Conservation (phyloP, 2,113 vertebrate species). For the Prunella himalayana region DNA sequence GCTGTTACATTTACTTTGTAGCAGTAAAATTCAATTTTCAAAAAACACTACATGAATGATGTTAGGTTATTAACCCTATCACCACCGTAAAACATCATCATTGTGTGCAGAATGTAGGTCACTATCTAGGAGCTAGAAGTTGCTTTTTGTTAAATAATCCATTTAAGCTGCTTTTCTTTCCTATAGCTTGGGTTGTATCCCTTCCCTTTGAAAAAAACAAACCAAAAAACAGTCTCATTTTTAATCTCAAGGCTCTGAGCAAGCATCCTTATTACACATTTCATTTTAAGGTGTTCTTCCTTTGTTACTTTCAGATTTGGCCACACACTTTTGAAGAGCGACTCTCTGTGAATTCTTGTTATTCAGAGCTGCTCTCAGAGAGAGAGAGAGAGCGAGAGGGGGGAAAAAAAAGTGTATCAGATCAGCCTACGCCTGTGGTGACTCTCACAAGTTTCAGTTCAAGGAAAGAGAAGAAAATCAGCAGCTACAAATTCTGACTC, state of each 20-base stretch:
- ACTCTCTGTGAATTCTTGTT: conserved; percentile 47
- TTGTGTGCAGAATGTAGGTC: conserved; percentile 78
- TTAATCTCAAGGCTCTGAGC: conserved; percentile 37
- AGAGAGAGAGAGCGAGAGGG: not conserved
- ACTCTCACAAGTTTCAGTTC: conserved; percentile 57
- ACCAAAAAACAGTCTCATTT: conserved; percentile 21
- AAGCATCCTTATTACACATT: conserved; percentile 13
- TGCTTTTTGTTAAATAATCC: conserved; percentile 80
- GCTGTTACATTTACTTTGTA: conserved; percentile 92
- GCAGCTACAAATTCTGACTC: conserved; percentile 40
- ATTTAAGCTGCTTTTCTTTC: conserved; percentile 77
- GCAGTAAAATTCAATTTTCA: conserved; percentile 90
- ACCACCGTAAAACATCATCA: conserved; percentile 74
- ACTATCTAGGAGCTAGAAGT: conserved; percentile 74
- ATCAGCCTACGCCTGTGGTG: conserved; percentile 43
- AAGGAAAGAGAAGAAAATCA: conserved; percentile 31
- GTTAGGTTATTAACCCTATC: conserved; percentile 84
- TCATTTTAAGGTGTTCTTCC: conserved; percentile 58
- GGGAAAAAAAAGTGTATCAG: not conserved
- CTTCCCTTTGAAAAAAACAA: conserved; percentile 30
- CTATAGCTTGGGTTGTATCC: conserved; percentile 43
- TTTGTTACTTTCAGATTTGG: conserved; percentile 49
- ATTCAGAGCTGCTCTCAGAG: conserved; percentile 29
- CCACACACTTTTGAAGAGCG: conserved; percentile 39
- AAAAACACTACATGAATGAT: conserved; percentile 83